Base-by-base conservation (phyloP, 1,140 invertebrate genomes). In the Tetraneura akinire region DNA sequence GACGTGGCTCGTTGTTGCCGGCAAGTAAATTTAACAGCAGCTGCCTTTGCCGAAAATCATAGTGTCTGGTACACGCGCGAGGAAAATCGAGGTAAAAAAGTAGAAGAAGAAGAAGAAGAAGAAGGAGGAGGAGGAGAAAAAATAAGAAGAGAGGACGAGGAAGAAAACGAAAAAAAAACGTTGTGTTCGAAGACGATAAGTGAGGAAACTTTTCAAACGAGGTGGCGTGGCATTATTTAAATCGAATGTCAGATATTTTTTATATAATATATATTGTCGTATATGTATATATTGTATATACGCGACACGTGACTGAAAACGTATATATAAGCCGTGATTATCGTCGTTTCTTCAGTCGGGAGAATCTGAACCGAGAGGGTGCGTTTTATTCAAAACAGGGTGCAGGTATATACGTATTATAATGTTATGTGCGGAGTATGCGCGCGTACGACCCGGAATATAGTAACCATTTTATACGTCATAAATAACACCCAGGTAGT, bases 201-300 rank as follows among this genome's bases (percentile, higher is more conserved):
- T 21, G 32, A 21, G 11, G 14, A 45, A n/a, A 23, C 64, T 66
- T 45, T 45, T 66, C 10, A 66, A 66, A 21, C n/a, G 11, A 66
- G n/a, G n/a, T 14, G 11, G 5, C 1, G n/a, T 14, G 11, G 5
- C 1, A 37, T 45, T 5, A 66, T 66, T 66, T 23, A 66, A 66
- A 66, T 66, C n/a, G 64, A 45, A 45, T 66, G 37, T 66, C n/a
- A 45, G 37, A 66, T 66, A 66, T 66, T 66, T 66, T 37, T 64
- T 37, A 37, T 37, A 37, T 37, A 37, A 10, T 64, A 42, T 64
- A 37, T 64, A n/a, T 3, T 64, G n/a, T 37, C 18, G n/a, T 37
- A 37, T 37, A 37, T 37, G n/a, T 64, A 42, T 64, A 37, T 64
- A n/a, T 3, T 64, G n/a, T 37, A 10, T 37, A 37, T 37, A 37